Evolutionary conservation across 2,888 invertebrate genomes (phyloP).

Genomic region (Trissoscelio sp.): DNA sequence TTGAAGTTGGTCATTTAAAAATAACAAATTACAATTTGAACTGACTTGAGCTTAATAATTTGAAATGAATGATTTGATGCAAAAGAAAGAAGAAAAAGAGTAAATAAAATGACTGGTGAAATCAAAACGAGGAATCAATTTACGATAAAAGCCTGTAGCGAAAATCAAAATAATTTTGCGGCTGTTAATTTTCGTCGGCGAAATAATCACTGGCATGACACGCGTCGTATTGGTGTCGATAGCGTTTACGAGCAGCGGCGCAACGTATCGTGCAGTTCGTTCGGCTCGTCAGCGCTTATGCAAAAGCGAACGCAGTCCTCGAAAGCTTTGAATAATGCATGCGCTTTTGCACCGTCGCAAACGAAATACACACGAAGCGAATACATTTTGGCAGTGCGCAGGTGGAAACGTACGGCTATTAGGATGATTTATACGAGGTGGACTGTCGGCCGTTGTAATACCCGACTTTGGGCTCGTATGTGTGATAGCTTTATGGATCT

Average conservation of each 20-base stretch:
- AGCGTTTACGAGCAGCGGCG: conserved; percentile 21
- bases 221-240: conserved; percentile 46
- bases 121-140: conserved; percentile 4
- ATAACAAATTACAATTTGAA: too few relatives aligned
- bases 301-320: conserved; percentile 73
- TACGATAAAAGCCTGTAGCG: conserved; percentile 4
- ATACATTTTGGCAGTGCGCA: conserved; percentile 77
- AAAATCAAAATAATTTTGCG: conserved; percentile 40
- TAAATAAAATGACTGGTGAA: not conserved
- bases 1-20: too few relatives aligned
- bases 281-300: conserved; percentile 76
- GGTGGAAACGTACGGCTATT: conserved; percentile 80
- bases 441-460: conserved; percentile 70
- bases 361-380: conserved; percentile 72
- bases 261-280: conserved; percentile 39
- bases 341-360: conserved; percentile 75
- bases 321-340: conserved; percentile 80
- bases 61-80: too few relatives aligned
- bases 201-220: conserved; percentile 38
- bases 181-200: conserved; percentile 41
- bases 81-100: too few relatives aligned
- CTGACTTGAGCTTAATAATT: too few relatives aligned
- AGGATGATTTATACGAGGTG: conserved; percentile 80
- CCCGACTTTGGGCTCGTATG: conserved; percentile 22
- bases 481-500: conserved; percentile 45